Evolutionary conservation across 1,140 invertebrate species (phyloP), one percentile per base, ranked within the genome.

Genomic region (Scaptomyza pallida): DNA sequence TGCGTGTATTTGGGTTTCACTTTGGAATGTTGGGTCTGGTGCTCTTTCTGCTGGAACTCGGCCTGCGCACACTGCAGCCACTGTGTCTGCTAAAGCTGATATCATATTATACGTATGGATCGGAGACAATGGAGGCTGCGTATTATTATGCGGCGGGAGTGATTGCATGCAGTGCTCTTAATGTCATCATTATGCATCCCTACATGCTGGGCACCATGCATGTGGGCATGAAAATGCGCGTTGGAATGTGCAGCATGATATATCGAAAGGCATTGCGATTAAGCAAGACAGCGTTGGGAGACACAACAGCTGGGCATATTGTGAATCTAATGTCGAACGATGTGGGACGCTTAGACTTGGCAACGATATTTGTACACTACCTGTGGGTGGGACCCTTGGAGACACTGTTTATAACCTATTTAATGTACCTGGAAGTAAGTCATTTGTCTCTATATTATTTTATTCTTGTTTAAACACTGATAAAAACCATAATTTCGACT

Each of bases 241-340:
- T 97, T 15, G 94, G 95, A 1, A 94, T 95, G 78, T 96, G 95
- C 72, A 95, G 95, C 0, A 92, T 97, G 26, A 94, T 97, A 43
- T 98, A 97, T 86, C 94, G 95, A 77, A 97, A 97, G 93, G 93
- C 94, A 2, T 82, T 96, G 9, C 92, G 93, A 3, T 83, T 97
- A 2, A 95, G 93, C 41, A 94, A 94, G 72, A 94, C 93, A 2
- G 94, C 96, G 1, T 85, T 98, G 26, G 94, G 94, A 2, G 93
- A 96, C 76, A 96, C 96, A 0, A 96, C 96, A 1, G 94, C 94
- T 16, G 97, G 97, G 2, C 95, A 99, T 92, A 95, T 98, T 83
- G 95, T 98, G 1, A 99, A 98, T 91, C 93, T 99, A 3, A 93
- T 99, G 59, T 97, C 97, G 0, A 99, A 98, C 91, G 97, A 99